phyloP scores from a whole-genome alignment of 2,113 vertebrate species.

The Pseudopipra pipra region DNA sequence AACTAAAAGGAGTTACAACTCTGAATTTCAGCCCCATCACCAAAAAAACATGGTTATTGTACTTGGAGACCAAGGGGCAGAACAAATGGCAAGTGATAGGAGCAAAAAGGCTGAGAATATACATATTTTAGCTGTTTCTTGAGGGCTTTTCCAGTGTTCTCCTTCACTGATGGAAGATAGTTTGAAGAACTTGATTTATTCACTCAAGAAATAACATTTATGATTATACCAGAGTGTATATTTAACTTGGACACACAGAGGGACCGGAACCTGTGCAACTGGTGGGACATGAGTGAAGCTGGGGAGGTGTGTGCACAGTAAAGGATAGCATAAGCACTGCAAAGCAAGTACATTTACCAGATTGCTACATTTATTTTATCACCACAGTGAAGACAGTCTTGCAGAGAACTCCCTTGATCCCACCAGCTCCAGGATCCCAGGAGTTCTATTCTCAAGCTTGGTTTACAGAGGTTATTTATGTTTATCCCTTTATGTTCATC shows the following conservation, averaged over 20 bases:
- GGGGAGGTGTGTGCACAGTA: neutral
- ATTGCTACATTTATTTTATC: neutral
- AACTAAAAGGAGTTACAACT: neutral
- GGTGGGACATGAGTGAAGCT: neutral
- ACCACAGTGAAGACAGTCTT: neutral
- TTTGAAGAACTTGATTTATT: neutral
- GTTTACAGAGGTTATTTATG: neutral
- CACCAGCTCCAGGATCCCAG: neutral
- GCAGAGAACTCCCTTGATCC: neutral
- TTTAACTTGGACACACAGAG: neutral
- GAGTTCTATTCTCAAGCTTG: neutral
- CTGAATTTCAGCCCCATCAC: neutral
- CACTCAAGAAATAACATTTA: neutral
- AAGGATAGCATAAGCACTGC: neutral
- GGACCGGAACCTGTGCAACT: neutral
- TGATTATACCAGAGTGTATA: neutral
- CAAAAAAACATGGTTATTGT: neutral
- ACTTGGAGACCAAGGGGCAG: neutral
- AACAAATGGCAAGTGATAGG: neutral
- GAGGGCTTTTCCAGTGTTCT: neutral
- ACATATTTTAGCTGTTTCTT: neutral
- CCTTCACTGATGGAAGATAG: neutral
- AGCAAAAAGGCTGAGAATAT: neutral
- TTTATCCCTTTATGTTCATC: neutral
- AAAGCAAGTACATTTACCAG: neutral